Percentiles rank a stretch among this genome's conserved stretches.
Conservation (phyloP, 2,888 invertebrate species). For the Thymelicus lineola region DNA sequence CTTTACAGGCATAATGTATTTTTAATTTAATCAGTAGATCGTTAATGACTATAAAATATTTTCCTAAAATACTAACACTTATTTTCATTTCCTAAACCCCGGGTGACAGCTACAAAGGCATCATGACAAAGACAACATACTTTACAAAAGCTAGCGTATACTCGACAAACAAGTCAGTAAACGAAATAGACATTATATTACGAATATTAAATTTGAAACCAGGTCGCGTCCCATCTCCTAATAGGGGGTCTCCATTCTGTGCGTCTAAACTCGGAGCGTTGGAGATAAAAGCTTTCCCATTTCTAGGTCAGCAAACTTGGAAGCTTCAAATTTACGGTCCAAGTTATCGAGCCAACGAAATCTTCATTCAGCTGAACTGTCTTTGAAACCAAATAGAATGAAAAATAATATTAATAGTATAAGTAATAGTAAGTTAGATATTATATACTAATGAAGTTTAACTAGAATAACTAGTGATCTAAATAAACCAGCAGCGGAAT, state of each 20-base stretch:
- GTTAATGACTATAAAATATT: too few relatives aligned
- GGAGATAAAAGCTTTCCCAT: conserved; percentile 27
- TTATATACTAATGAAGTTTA: too few relatives aligned
- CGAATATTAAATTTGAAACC: conserved; percentile 16
- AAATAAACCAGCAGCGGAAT: too few relatives aligned
- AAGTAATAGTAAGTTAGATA: too few relatives aligned
- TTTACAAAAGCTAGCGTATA: not conserved
- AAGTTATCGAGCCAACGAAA: conserved; percentile 11
- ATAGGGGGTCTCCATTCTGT: conserved; percentile 9
- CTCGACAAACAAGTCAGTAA: not conserved
- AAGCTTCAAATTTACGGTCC: conserved; percentile 16
- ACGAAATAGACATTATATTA: conserved; percentile 12
- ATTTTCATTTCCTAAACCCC: too few relatives aligned
- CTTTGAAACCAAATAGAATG: too few relatives aligned
- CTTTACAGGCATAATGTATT: too few relatives aligned
- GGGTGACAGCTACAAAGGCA: not conserved
- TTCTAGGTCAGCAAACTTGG: conserved; percentile 30
- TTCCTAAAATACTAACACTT: too few relatives aligned
- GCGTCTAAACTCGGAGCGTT: conserved; percentile 16
- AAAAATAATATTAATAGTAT: too few relatives aligned
- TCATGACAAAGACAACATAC: not conserved
- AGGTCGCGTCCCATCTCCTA: conserved; percentile 24
- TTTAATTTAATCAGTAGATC: too few relatives aligned
- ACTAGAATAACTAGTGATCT: too few relatives aligned
- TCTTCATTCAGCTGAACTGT: not conserved